phyloP scores from a whole-genome alignment of 2,888 invertebrate species.

The Eupithecia exiguata region DNA sequence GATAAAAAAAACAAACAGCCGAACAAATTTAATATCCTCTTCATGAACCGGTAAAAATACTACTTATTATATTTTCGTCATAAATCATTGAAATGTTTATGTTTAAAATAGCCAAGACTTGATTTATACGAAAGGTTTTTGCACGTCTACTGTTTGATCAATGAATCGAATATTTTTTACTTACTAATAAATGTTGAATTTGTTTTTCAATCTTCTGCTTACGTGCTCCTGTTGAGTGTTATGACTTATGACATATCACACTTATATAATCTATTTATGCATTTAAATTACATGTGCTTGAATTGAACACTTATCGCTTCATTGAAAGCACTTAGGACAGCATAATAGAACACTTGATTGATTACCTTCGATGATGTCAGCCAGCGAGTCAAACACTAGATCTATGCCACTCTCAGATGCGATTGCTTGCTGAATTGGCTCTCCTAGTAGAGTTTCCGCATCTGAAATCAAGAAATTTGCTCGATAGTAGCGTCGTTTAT shows the following conservation, averaged over 20 bases:
- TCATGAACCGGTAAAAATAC: too few species aligned
- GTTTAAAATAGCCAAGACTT: too few species aligned
- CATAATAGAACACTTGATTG: background rate
- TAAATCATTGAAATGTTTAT: too few species aligned
- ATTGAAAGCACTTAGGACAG: background rate
- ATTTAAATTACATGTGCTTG: background rate
- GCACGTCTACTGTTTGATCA: background rate
- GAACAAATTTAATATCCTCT: too few species aligned
- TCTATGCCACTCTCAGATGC: slow-evolving; percentile 90
- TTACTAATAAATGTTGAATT: background rate
- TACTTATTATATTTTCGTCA: too few species aligned
- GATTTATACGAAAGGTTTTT: background rate
- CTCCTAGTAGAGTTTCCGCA: slow-evolving; percentile 88
- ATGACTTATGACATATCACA: background rate
- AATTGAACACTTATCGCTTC: background rate
- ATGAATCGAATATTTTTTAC: background rate
- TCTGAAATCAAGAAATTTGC: slow-evolving; percentile 80
- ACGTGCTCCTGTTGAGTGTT: too few species aligned
- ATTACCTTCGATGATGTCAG: slow-evolving; percentile 88
- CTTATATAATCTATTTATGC: background rate
- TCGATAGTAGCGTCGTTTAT: background rate
- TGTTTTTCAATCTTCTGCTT: background rate
- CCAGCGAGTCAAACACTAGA: slow-evolving; percentile 87
- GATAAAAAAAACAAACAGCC: too few species aligned
- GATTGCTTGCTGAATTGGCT: slow-evolving; percentile 90